Base-by-base conservation (phyloP, 35 echinoderm and acorn worm genomes). In the Apostichopus californicus region DNA sequence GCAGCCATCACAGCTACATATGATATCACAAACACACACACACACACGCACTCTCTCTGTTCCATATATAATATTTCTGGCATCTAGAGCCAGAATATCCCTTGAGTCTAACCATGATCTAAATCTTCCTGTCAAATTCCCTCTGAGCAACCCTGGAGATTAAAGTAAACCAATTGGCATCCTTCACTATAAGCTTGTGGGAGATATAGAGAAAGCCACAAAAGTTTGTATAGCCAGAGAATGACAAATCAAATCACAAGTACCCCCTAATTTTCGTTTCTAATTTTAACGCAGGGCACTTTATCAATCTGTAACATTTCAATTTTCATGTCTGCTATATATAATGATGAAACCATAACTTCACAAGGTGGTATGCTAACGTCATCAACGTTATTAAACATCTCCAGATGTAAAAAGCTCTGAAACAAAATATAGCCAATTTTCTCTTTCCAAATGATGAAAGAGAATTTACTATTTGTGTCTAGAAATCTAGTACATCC, bases 61-160 rank as follows among this genome's bases (percentile, higher is more conserved):
- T 85, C 81, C 58, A 17, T 7, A 17, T 7, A 6, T 52, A 85
- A 58, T 85, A 85, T 85, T 85, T 85, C 81, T 58, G 81, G 81
- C 55, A 85, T 85, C 81, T 59, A 22, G 14, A 58, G 58, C 20
- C 81, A 8, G 17, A 9, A 85, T 85, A 46, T 85, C 81, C 81
- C 81, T 22, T 14, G 55, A 59, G 55, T 85, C 20, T 58, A 25
- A 24, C 20, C 54, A 14, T 22, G 81, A 85, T 54, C 55, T 85
- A 85, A 85, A 85, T 85, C 55, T 60, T 85, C 81, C 54, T 59
- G 55, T 60, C 71, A 75, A n/a, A 58, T 85, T 59, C 81, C 56
- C 54, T 85, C 81, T 58, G 81, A 58, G 81, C 15, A 85, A 20
- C 55, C 12, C 57, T 59, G 55, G 81, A 23, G 57, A 85, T 55